A percentile compares a stretch with the other conserved stretches of the same genome.
phyloP scores from a whole-genome alignment of 2,888 invertebrate species.

The Hydropsyche betteni region DNA sequence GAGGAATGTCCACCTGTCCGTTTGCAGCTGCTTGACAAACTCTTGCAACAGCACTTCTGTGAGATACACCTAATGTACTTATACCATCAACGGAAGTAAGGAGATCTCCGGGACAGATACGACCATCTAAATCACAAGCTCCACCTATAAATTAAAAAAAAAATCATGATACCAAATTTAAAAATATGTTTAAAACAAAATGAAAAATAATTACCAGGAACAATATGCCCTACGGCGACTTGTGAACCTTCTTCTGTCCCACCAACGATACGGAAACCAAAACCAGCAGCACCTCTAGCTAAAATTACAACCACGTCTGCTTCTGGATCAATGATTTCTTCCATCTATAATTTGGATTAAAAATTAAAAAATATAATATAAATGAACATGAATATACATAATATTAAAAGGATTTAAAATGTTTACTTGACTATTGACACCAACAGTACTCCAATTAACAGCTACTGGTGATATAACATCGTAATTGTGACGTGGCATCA shows the following conservation, averaged over 20 bases:
- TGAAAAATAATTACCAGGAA: slow-evolving; percentile 69
- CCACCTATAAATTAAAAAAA: slow-evolving; percentile 67
- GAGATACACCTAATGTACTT: slow-evolving; percentile 82
- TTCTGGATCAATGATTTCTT: slow-evolving; percentile 57
- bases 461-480: slow-evolving; percentile 49
- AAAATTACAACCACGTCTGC: slow-evolving; percentile 82
- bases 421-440: slow-evolving; percentile 47
- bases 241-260: slow-evolving; percentile 98
- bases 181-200: background rate
- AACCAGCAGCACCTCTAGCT: slow-evolving; percentile 90
- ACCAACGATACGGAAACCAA: slow-evolving; percentile 97
- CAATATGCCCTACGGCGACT: slow-evolving; percentile 96
- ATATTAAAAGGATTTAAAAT: background rate
- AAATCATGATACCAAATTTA: background rate
- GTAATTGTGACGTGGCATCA: slow-evolving; percentile 48
- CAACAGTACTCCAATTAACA: slow-evolving; percentile 47
- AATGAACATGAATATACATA: too few relatives aligned
- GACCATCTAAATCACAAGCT: slow-evolving; percentile 90
- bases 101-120: slow-evolving; percentile 91
- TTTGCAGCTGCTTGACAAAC: slow-evolving; percentile 89
- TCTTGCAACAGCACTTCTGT: slow-evolving; percentile 91
- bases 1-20: slow-evolving; percentile 75
- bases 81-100: slow-evolving; percentile 93
- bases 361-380: too few relatives aligned
- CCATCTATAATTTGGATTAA: slow-evolving; percentile 39